phyloP scores from a whole-genome alignment of 2,797 vertebrate genomes.

The Alauda arvensis region DNA sequence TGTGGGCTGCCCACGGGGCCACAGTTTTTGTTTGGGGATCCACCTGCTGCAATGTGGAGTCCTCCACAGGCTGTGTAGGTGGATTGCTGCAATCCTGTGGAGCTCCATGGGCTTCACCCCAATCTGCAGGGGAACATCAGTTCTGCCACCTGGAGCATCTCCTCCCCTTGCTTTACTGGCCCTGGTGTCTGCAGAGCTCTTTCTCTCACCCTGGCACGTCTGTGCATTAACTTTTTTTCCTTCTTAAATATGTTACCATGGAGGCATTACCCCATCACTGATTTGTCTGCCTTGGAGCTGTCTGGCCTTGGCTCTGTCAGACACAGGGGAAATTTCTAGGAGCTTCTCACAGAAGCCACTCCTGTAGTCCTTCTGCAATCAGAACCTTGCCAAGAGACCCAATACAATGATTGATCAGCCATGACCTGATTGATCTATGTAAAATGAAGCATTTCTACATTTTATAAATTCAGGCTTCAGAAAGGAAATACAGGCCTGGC shows the following conservation, averaged over 20 bases:
- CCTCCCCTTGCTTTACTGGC: neutral
- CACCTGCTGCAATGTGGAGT: neutral
- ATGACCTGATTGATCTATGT: neutral
- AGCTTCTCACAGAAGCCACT: neutral
- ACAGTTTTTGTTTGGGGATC: neutral
- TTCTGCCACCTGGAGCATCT: neutral
- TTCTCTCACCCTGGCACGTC: neutral
- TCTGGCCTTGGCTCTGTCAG: neutral
- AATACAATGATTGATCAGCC: neutral
- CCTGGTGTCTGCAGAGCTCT: neutral
- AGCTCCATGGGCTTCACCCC: neutral
- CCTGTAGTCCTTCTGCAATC: neutral
- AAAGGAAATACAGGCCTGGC: neutral
- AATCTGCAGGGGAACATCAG: neutral
- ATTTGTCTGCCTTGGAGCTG: neutral
- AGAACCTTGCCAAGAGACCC: neutral
- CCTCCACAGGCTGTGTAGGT: neutral
- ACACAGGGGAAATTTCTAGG: neutral
- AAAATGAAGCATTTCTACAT: neutral
- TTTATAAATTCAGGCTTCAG: neutral
- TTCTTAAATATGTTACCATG: neutral
- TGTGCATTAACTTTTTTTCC: neutral
- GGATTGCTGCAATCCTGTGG: fast-evolving
- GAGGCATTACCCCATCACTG: neutral
- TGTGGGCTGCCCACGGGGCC: neutral